Conservation (phyloP, 2,888 invertebrate genomes). For the Sphecodes monilicornis region DNA sequence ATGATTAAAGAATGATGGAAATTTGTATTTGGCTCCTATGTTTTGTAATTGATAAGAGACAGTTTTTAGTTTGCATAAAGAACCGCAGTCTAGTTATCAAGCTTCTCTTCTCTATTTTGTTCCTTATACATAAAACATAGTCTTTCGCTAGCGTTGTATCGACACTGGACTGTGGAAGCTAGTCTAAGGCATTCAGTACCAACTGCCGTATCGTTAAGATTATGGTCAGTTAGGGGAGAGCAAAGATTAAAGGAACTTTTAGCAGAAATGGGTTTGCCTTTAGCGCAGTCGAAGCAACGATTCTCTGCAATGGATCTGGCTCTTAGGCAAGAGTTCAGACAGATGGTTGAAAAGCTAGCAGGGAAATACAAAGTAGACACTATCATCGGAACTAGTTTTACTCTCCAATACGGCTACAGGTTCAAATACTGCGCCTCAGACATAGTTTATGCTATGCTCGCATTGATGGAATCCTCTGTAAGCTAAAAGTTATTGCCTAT, state of each 20-base stretch:
- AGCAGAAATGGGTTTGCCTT: slow-evolving; percentile 95
- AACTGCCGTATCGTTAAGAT: slow-evolving; percentile 91
- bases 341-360: slow-evolving; percentile 88
- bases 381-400: slow-evolving; percentile 91
- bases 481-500: slow-evolving; percentile 67
- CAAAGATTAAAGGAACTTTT: slow-evolving; percentile 92
- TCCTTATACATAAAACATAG: slow-evolving; percentile 69
- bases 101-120: not conserved
- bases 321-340: slow-evolving; percentile 90
- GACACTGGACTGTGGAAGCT: slow-evolving; percentile 96
- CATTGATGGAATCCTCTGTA: slow-evolving; percentile 91
- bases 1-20: too few relatives aligned
- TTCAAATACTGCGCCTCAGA: slow-evolving; percentile 93
- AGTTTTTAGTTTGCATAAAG: too few relatives aligned
- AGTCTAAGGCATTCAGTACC: slow-evolving; percentile 93
- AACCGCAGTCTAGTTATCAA: too few relatives aligned
- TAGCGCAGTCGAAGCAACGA: slow-evolving; percentile 94
- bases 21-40: too few relatives aligned
- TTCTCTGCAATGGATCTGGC: slow-evolving; percentile 95
- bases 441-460: slow-evolving; percentile 91
- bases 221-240: slow-evolving; percentile 95
- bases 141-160: slow-evolving; percentile 92
- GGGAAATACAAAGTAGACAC: slow-evolving; percentile 89
- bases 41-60: too few relatives aligned
- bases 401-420: slow-evolving; percentile 92